Conservation (phyloP, 2,888 invertebrate species). For the Apotomis capreana region DNA sequence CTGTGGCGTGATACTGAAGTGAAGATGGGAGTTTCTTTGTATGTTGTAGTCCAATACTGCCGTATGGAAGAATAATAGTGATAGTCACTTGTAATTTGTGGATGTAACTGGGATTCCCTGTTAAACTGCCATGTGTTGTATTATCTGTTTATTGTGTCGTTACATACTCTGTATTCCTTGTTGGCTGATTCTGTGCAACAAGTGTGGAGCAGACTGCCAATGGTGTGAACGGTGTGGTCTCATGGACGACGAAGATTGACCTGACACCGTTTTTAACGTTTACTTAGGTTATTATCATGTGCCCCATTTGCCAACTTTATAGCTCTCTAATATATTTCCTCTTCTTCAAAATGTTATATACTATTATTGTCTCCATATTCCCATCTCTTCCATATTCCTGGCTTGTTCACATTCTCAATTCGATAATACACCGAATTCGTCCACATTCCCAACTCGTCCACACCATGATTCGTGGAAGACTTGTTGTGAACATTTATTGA, state of each 20-base stretch:
- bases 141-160: neutral
- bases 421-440: too few species aligned
- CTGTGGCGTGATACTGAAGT: neutral
- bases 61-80: neutral
- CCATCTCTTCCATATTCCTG: too few species aligned
- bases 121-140: neutral
- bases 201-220: neutral
- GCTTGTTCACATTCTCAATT: too few species aligned
- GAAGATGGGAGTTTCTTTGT: neutral
- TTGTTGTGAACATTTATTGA: too few species aligned
- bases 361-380: too few species aligned
- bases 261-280: neutral
- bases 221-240: neutral
- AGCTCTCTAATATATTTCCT: too few species aligned
- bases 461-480: too few species aligned
- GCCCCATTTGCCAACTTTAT: too few species aligned
- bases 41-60: neutral
- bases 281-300: too few species aligned
- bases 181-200: neutral
- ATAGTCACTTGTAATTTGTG: neutral
- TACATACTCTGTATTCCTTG: conserved; percentile 7
- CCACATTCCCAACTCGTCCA: too few species aligned
- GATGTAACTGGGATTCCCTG: neutral
- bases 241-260: neutral
- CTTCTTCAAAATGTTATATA: too few species aligned